Base-by-base conservation (phyloP, 2,113 vertebrate genomes). In the Otus sunia region DNA sequence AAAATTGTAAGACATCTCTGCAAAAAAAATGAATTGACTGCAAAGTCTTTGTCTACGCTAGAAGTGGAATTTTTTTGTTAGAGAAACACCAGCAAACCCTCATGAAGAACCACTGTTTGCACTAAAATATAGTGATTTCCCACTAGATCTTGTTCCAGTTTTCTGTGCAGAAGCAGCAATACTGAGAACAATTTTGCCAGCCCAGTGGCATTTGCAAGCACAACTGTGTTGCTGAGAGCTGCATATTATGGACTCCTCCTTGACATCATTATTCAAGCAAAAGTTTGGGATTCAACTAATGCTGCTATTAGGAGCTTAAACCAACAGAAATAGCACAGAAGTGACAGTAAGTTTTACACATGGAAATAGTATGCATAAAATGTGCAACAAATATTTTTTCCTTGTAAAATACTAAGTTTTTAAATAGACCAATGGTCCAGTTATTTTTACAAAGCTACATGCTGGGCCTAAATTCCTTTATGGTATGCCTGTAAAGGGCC, bases 111-210 rank as follows among this genome's bases (percentile, higher is more conserved):
- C 47, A 50, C 29, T 72, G 22, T 81, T 94, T 72, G 36, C 88
- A 90, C 73, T 85, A 74, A 90, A 93, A 85, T 74, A 67, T 77
- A 89, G 52, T 71, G 47, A 90, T 96, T 94, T 96, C 90, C 90
- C 84, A 69, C 50, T 69, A 76, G 81, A 86, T 6, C 43, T 93
- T 73, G 71, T 93, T 95, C 53, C 62, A 90, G 77, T 69, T 88
- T 88, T 89, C 74, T 94, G 34, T 85, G 75, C 56, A 93, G 82
- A 88, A 85, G 67, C 66, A 85, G 62, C 81, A 73, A 86, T 76
- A 90, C 34, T 39, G 60, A 91, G 66, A 94, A 5, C 30, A 53
- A 76, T 96, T 92, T 96, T 88, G 58, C 75, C 7, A 3, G 45
- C 71, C 69, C 52, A 29, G 63, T 62, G 76, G 78, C 66, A 29